Evolutionary conservation across 2,888 invertebrate genomes (phyloP), one percentile per base, ranked within the genome.

Genomic region (Harmothoe impar): DNA sequence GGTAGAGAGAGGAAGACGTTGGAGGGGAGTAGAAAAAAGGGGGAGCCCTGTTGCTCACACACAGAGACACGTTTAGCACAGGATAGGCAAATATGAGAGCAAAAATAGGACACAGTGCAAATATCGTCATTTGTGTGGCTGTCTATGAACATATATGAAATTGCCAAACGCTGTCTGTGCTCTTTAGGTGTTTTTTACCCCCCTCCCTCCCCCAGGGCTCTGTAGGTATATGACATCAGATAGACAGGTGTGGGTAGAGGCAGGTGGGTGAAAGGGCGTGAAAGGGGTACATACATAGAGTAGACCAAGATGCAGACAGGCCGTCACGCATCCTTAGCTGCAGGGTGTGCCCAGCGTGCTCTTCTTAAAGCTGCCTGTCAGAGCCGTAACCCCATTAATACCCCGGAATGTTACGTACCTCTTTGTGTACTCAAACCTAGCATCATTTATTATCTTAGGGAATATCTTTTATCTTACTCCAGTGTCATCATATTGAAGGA

Each of bases 81-180:
- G 62, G 62, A 15, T n/a, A n/a, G n/a, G 72, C 72, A 72, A 72
- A 72, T 29, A 72, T 29, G n/a, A 29, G n/a, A 29, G 29, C 72
- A 3, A 25, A 72, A 72, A 72, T 72, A 29, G 72, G 72, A 29
- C 72, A 29, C 15, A 17, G 72, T 29, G 72, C 31, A 72, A 72
- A 72, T 72, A 72, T 72, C 72, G 72, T 29, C 72, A 29, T 72
- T 72, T 72, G 72, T 72, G 29, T 72, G 25, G 72, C 72, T 72
- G 31, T 29, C 72, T 25, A 29, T 62, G 62, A 62, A 62, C 25
- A 72, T 72, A 72, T 72, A 29, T 72, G 72, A 72, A 72, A 72
- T 72, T 62, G 62, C 20, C 20, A 62, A 62, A 62, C 62, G 72
- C n/a, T 7, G 31, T 25, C 25, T 1, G 72, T 72, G 72, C 25